These are phyloP conservation scores for Heliopora coerulea DNA, from an alignment of 92 coral and sea anemone species.

Conservation along the genomic window DNA sequence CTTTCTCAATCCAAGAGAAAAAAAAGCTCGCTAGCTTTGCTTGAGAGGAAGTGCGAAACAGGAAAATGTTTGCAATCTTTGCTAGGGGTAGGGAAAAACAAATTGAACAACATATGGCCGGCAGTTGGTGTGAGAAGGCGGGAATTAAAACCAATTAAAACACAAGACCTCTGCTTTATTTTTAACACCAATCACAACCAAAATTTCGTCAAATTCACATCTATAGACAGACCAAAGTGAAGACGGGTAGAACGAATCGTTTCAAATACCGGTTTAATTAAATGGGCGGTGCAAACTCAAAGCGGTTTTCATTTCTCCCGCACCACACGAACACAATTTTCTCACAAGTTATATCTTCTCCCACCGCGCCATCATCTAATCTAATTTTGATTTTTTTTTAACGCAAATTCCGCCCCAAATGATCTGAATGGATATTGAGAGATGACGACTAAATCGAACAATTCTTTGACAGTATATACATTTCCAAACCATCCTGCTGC, in stretches of 20 bases:
- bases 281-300: slow-evolving; percentile 14
- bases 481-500: too few species aligned
- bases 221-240: slow-evolving; percentile 24
- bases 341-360: neutral
- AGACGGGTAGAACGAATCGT: neutral
- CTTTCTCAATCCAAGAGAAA: too few species aligned
- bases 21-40: too few species aligned
- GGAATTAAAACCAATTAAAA: neutral
- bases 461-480: too few species aligned
- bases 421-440: neutral
- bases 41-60: neutral
- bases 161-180: neutral
- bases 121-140: slow-evolving; percentile 26
- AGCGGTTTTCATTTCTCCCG: neutral
- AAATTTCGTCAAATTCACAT: slow-evolving; percentile 35
- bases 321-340: neutral
- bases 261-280: slow-evolving; percentile 1
- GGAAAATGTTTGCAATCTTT: slow-evolving; percentile 14
- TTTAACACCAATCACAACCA: neutral
- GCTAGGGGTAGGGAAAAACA: slow-evolving; percentile 41
- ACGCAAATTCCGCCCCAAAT: neutral
- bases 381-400: neutral
- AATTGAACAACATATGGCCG: slow-evolving; percentile 21
- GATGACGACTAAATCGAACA: neutral
- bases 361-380: neutral